These are phyloP conservation scores for Argya squamiceps DNA, from an alignment of 2,797 vertebrate species.

Conservation along the genomic window DNA sequence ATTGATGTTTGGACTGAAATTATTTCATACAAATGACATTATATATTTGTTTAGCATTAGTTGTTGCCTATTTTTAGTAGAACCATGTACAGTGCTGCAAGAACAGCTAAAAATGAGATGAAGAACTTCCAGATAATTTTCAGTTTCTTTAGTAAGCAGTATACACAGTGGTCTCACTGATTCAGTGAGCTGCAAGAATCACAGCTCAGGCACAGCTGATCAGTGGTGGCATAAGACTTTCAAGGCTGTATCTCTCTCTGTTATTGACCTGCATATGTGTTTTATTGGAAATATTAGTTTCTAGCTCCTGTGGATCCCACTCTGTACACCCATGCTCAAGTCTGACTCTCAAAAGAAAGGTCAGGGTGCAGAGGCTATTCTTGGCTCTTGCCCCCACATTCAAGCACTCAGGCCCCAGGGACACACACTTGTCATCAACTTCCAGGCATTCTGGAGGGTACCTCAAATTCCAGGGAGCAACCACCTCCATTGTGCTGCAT, in stretches of 20 bases:
- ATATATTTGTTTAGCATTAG: conserved; percentile 30
- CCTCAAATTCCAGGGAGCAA: background rate
- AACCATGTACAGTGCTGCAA: background rate
- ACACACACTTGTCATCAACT: background rate
- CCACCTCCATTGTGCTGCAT: background rate
- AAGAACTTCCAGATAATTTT: background rate
- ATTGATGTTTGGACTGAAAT: conserved; percentile 14
- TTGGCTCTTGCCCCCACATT: background rate
- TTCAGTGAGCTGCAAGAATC: background rate
- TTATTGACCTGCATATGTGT: background rate
- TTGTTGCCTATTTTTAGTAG: conserved; percentile 16
- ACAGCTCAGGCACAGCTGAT: background rate
- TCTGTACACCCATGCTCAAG: background rate
- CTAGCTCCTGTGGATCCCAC: background rate
- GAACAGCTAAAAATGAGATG: background rate
- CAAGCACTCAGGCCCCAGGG: background rate
- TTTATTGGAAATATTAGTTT: background rate
- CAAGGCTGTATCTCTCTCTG: background rate
- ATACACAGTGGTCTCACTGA: background rate
- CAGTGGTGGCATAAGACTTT: background rate
- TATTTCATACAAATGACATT: conserved; percentile 24
- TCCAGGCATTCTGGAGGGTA: background rate
- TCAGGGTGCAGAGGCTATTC: background rate
- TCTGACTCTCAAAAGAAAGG: background rate
- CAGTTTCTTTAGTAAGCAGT: background rate